Evolutionary conservation across 2,113 vertebrate species (phyloP), one percentile per base, ranked within the genome.

Genomic region (Sinosuthora webbiana): DNA sequence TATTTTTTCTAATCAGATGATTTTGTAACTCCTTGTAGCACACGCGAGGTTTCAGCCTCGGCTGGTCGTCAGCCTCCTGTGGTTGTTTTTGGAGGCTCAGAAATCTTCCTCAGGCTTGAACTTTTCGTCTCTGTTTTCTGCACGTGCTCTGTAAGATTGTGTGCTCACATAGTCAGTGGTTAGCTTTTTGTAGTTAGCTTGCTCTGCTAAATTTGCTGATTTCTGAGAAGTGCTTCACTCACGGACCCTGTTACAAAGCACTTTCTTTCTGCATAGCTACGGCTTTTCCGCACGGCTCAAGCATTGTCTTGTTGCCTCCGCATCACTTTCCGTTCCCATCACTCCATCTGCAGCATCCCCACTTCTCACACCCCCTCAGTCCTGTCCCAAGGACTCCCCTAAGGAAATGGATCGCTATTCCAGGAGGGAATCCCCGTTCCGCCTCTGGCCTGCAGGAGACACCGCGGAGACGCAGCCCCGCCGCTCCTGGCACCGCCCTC

Each of bases 281-380:
- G 27, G 17, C 13, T n/a, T 55, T 27, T 52, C 20, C 20, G 23
- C 50, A n/a, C 1, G 31, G 39, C 39, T 56, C 8, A 33, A 45
- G 24, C 18, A 16, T 35, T 56, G 9, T 28, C 31, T 9, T 28
- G 30, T 20, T 33, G 15, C 50, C 39, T 28, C 15, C 22, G 17
- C 13, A 21, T 20, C 7, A 5, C 37, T 30, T 24, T 41, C 55
- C 30, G 15, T 9, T 59, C 11, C 30, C 39, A 15, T 6, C 33
- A 1, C 79, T 33, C 42, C 19, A 8, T 3, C 18, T 42, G 55
- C 56, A 69, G 53, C 44, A 19, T 2, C 30, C 35, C 42, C 19
- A 6, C 30, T 24, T 20, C 31, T 15, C 24, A 6, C 35, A 30
- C 6, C 6, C 1, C 15, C 35, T 2, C 20, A 3, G 4, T 2